Conservation (phyloP, 2,113 vertebrate species). For the Pyrgilauda ruficollis region DNA sequence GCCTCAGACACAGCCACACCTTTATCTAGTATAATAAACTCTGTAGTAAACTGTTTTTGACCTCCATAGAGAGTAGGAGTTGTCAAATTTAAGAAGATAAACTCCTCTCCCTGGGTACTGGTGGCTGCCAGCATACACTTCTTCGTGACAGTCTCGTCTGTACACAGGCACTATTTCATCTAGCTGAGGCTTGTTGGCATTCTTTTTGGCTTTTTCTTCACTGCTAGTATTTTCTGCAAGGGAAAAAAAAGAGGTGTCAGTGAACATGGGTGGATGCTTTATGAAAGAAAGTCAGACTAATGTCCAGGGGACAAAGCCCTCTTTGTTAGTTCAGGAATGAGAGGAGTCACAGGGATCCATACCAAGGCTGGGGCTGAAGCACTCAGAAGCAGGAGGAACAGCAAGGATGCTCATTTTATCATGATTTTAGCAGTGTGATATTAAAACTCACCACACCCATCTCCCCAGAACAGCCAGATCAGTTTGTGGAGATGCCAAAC, state of each 20-base stretch:
- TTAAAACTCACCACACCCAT: background rate
- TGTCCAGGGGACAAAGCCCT: background rate
- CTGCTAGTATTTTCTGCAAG: constrained; percentile 78
- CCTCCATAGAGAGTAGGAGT: constrained; percentile 98
- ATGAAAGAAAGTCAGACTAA: background rate
- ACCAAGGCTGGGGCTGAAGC: background rate
- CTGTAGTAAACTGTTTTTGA: constrained; percentile 99
- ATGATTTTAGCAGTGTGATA: background rate
- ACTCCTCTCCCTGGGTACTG: constrained; percentile 97
- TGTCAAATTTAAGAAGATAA: constrained; percentile 99
- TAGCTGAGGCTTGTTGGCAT: constrained; percentile 89
- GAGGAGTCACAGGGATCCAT: rapidly evolving
- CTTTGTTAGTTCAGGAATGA: background rate
- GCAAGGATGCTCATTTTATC: background rate
- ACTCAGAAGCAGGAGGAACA: background rate
- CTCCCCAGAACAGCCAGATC: background rate
- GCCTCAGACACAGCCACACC: constrained; percentile 68
- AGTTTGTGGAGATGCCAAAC: background rate
- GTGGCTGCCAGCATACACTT: constrained; percentile 98
- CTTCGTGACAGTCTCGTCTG: constrained; percentile 98
- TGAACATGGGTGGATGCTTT: background rate
- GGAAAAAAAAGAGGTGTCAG: background rate
- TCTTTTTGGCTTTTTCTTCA: constrained; percentile 94
- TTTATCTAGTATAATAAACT: constrained; percentile 99
- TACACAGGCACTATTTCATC: constrained; percentile 99